Conservation (phyloP, 2,888 invertebrate genomes). For the Drosophila trichaetosa region DNA sequence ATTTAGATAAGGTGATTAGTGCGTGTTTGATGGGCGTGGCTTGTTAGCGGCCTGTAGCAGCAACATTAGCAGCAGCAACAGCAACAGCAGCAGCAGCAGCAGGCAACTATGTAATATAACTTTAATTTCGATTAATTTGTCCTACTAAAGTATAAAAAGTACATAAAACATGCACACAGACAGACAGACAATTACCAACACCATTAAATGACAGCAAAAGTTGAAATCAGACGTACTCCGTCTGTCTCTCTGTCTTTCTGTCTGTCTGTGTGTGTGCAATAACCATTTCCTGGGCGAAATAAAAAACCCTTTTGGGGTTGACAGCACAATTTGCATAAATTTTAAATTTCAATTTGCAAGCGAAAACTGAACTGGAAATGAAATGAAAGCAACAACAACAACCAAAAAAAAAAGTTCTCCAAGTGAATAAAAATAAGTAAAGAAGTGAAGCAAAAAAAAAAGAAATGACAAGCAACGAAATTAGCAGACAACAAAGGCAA, state of each 20-base stretch:
- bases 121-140: slow-evolving; percentile 76
- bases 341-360: slow-evolving; percentile 79
- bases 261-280: slow-evolving; percentile 30
- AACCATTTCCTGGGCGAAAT: slow-evolving; percentile 60
- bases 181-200: slow-evolving; percentile 62
- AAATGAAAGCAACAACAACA: slow-evolving; percentile 54
- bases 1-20: slow-evolving; percentile 51
- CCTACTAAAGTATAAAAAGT: background rate
- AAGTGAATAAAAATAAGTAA: slow-evolving; percentile 27
- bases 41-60: slow-evolving; percentile 54
- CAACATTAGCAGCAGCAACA: slow-evolving; percentile 6
- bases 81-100: background rate
- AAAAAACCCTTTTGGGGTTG: slow-evolving; percentile 65
- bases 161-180: background rate
- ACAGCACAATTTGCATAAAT: slow-evolving; percentile 79
- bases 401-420: slow-evolving; percentile 29
- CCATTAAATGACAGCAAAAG: slow-evolving; percentile 66
- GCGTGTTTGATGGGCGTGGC: slow-evolving; percentile 59
- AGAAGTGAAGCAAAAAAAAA: slow-evolving; percentile 13
- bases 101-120: slow-evolving; percentile 31
- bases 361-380: slow-evolving; percentile 54
- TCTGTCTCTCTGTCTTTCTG: background rate
- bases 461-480: slow-evolving; percentile 50
- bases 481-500: slow-evolving; percentile 77
- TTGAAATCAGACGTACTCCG: slow-evolving; percentile 15